A percentile compares a stretch with the other conserved stretches of the same genome.
phyloP scores from a whole-genome alignment of 23 tunicate species.

The Clavelina lepadiformis region DNA sequence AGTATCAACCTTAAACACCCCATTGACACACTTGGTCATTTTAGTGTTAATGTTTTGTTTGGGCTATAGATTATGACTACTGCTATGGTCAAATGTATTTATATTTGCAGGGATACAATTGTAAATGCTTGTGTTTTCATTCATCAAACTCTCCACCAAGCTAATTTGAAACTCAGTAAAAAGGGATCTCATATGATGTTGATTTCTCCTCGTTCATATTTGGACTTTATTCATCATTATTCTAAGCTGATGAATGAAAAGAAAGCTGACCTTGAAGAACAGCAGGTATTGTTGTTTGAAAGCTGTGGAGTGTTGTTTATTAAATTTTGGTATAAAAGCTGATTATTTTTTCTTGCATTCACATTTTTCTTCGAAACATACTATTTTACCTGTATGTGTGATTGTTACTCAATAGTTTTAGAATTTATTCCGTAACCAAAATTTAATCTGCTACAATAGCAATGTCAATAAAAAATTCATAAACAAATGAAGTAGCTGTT shows the following conservation, averaged over 20 bases:
- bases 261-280: constrained; percentile 93
- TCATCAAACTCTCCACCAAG: constrained; percentile 95
- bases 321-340: too few relatives aligned
- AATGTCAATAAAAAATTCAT: background rate
- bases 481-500: too few relatives aligned
- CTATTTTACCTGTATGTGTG: too few relatives aligned
- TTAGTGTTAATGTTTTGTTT: background rate
- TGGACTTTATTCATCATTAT: constrained; percentile 91
- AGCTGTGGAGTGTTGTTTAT: background rate
- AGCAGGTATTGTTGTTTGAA: constrained; percentile 45
- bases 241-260: constrained; percentile 94
- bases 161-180: constrained; percentile 72
- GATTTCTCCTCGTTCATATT: constrained; percentile 84
- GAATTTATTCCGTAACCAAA: background rate
- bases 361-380: too few relatives aligned
- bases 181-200: constrained; percentile 79
- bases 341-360: too few relatives aligned
- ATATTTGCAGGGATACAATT: constrained; percentile 61
- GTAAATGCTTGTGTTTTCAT: constrained; percentile 96
- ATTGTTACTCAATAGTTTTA: background rate
- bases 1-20: background rate
- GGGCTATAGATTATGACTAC: background rate
- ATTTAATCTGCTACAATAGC: background rate
- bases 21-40: background rate
- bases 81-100: background rate